Percentiles rank a stretch among this genome's conserved stretches.
These are phyloP conservation scores for Penelope pileata DNA, from an alignment of 2,113 vertebrate species.

Conservation along the genomic window DNA sequence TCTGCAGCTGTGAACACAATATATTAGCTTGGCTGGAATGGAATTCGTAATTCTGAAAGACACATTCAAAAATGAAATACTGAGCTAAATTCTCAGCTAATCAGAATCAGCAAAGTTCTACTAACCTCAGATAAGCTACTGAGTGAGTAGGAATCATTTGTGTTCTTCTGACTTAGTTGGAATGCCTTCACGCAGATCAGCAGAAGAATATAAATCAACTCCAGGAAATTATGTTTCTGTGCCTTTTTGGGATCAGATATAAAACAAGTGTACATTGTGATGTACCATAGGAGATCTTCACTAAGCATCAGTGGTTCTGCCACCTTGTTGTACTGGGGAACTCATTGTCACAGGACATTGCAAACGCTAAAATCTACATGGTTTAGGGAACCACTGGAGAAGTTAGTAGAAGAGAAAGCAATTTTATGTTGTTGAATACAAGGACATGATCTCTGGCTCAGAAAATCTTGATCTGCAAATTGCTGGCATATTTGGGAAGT, in stretches of 20 bases:
- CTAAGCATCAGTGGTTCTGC: not conserved
- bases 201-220: slow-evolving; percentile 51
- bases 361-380: not conserved
- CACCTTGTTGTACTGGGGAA: not conserved
- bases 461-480: not conserved
- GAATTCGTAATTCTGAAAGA: slow-evolving; percentile 36
- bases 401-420: not conserved
- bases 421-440: not conserved
- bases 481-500: not conserved
- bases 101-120: slow-evolving; percentile 55
- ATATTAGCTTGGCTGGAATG: slow-evolving; percentile 60
- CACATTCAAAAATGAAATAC: slow-evolving; percentile 10
- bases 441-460: not conserved
- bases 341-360: not conserved
- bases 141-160: not conserved
- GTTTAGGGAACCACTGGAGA: not conserved
- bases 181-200: slow-evolving; percentile 47
- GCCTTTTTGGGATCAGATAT: slow-evolving; percentile 29
- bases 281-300: not conserved
- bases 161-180: slow-evolving; percentile 65
- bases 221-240: slow-evolving; percentile 27
- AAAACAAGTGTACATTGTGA: not conserved
- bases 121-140: slow-evolving; percentile 61
- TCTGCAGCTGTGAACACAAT: slow-evolving; percentile 57
- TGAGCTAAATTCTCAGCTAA: slow-evolving; percentile 46